Percentiles rank a stretch among this genome's conserved stretches.
Conservation (phyloP, 1,140 invertebrate species). For the Drosophila santomea region DNA sequence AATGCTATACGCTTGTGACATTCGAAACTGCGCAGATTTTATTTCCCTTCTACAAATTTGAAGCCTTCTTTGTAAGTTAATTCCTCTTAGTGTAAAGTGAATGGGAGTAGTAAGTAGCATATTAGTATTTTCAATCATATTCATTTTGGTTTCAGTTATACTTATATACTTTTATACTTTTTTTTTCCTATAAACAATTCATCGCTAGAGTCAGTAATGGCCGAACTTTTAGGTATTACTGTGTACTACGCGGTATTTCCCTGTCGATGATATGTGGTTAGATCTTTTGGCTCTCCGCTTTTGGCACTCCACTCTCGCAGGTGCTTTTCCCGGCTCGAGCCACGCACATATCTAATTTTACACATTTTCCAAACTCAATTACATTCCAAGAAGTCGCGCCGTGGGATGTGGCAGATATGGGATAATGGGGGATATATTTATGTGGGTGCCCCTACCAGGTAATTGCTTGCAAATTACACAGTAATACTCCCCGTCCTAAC, state of each 20-base stretch:
- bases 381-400: conserved; percentile 34
- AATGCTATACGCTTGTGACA: conserved; percentile 19
- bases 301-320: conserved; percentile 39
- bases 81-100: no score
- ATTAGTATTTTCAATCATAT: no score
- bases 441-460: conserved; percentile 39
- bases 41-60: no score
- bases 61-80: no score
- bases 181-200: no score
- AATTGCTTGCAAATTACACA: conserved; percentile 76
- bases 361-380: conserved; percentile 75
- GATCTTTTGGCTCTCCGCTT: not conserved
- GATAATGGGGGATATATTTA: not conserved
- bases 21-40: not conserved
- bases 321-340: conserved; percentile 9
- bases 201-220: no score
- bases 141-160: no score
- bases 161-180: no score
- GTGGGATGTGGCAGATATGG: conserved; percentile 4
- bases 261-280: not conserved
- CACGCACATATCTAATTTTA: conserved; percentile 65
- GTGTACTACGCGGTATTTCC: not conserved
- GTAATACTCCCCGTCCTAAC: conserved; percentile 12
- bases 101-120: no score
- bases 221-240: no score